phyloP scores from a whole-genome alignment of 2,888 invertebrate species.

The Salticus scenicus region DNA sequence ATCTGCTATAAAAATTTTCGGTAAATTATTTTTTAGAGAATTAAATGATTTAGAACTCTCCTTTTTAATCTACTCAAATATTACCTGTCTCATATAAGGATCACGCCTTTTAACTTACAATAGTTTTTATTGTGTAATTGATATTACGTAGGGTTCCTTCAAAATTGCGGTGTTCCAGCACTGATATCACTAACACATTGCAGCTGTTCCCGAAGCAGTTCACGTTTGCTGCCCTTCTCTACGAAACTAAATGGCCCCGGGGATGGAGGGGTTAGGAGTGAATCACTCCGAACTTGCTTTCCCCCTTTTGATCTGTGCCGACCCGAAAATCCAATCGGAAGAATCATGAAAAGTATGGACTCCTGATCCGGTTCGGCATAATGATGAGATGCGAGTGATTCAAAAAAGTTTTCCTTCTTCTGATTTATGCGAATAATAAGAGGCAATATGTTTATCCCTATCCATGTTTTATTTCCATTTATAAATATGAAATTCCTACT shows the following conservation, averaged over 20 bases:
- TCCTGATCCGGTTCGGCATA: constrained; percentile 3
- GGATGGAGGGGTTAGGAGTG: constrained; percentile 48
- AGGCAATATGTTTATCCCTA: not conserved
- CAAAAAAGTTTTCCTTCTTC: not conserved
- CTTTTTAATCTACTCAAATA: too few species aligned
- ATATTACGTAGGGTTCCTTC: not conserved
- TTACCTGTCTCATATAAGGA: too few species aligned
- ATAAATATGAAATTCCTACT: too few species aligned
- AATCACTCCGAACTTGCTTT: constrained; percentile 36
- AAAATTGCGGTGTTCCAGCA: constrained; percentile 3
- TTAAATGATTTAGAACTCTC: too few species aligned
- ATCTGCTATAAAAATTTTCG: too few species aligned
- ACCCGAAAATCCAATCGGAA: constrained; percentile 15
- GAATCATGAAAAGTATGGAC: constrained; percentile 8
- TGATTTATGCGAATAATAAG: not conserved
- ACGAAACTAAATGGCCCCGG: constrained; percentile 55
- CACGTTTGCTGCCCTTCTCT: constrained; percentile 37
- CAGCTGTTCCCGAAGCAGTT: constrained; percentile 61
- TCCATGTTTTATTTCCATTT: too few species aligned
- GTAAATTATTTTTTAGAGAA: too few species aligned
- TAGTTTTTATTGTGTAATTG: not conserved
- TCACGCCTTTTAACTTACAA: too few species aligned
- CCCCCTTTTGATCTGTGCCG: constrained; percentile 57
- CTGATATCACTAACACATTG: constrained; percentile 64
- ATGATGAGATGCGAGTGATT: not conserved